Evolutionary conservation across 1,140 invertebrate genomes (phyloP).

Genomic region (Drosophila navojoa): DNA sequence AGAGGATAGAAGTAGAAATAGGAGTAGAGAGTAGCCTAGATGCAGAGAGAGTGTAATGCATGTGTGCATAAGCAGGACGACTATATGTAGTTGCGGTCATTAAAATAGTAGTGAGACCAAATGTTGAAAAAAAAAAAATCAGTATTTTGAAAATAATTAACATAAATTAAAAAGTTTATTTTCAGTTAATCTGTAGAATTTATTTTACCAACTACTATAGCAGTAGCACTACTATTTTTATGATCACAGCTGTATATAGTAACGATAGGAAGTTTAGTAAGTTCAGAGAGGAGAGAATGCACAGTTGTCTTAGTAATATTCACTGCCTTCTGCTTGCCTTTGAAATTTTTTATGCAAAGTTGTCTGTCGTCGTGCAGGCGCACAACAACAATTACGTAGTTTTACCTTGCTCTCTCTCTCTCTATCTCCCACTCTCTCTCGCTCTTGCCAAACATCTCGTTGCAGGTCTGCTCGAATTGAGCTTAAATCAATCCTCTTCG

Average conservation of each 20-base stretch:
- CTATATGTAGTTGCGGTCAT: too few relatives aligned
- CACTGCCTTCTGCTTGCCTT: constrained; percentile 18
- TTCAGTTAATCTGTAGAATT: too few relatives aligned
- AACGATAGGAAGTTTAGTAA: neutral
- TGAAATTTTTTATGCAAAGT: constrained; percentile 40
- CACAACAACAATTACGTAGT: constrained; percentile 16
- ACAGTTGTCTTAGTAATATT: neutral
- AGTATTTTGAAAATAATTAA: too few relatives aligned
- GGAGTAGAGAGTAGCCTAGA: neutral
- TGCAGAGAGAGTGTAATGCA: neutral
- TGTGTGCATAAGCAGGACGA: neutral
- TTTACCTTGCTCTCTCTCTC: constrained; percentile 45
- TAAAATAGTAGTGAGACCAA: too few relatives aligned
- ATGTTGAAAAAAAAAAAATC: too few relatives aligned
- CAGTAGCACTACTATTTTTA: too few relatives aligned
- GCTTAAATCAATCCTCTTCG: constrained; percentile 57
- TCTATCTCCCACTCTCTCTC: constrained; percentile 28
- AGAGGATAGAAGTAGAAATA: neutral
- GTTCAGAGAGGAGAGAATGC: neutral
- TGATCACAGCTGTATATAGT: too few relatives aligned
- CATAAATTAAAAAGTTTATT: too few relatives aligned
- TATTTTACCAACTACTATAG: too few relatives aligned
- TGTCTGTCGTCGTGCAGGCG: constrained; percentile 42
- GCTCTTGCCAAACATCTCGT: constrained; percentile 59
- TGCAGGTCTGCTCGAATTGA: constrained; percentile 76